A percentile compares a stretch with the other conserved stretches of the same genome.
phyloP scores from a whole-genome alignment of 2,888 invertebrate species.

The Diplolepis rosae region DNA sequence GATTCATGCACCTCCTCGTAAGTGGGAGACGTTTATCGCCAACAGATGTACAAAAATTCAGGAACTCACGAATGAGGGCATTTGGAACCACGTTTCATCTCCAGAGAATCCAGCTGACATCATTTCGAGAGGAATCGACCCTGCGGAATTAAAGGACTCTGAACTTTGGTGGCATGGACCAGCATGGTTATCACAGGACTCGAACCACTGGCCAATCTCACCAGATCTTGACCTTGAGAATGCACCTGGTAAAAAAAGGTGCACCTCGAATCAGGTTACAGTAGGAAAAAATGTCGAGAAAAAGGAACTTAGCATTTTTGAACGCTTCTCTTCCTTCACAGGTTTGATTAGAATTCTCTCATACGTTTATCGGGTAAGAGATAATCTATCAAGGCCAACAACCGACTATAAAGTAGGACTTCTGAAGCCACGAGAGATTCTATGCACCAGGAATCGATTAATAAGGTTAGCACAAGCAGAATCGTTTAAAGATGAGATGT shows the following conservation, averaged over 20 bases:
- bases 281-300: no score
- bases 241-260: no score
- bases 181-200: background rate
- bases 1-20: constrained; percentile 33
- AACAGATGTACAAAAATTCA: constrained; percentile 46
- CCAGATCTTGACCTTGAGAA: no score
- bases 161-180: background rate
- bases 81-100: constrained; percentile 30
- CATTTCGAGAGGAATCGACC: background rate
- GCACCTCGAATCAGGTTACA: background rate
- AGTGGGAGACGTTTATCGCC: constrained; percentile 46
- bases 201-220: background rate
- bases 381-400: background rate
- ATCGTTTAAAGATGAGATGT: background rate
- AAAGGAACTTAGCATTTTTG: background rate
- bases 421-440: background rate
- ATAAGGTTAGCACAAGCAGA: background rate
- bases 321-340: background rate
- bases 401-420: background rate
- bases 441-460: background rate
- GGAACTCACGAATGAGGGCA: background rate
- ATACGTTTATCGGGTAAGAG: background rate
- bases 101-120: background rate
- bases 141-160: background rate
- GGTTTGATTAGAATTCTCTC: background rate